phyloP scores from a whole-genome alignment of 1,140 invertebrate genomes.

The Globodera ellingtonae region DNA sequence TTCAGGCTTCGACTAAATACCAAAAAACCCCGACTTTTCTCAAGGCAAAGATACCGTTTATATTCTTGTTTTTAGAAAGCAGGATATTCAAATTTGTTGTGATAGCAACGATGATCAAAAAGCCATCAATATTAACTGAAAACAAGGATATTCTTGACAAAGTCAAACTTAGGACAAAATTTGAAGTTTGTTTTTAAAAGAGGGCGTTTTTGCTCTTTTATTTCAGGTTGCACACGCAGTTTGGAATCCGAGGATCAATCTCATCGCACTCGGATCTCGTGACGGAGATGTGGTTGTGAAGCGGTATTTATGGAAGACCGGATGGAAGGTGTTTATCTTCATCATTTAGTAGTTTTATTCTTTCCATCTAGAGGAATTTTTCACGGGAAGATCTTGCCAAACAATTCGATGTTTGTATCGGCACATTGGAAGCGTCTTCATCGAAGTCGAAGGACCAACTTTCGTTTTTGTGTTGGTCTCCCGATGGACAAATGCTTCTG shows the following conservation, averaged over 20 bases:
- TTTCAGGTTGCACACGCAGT: slow-evolving; percentile 17
- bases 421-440: neutral
- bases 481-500: slow-evolving; percentile 35
- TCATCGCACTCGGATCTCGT: slow-evolving; percentile 28
- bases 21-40: no score
- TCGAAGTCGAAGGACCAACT: neutral
- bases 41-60: no score
- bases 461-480: slow-evolving; percentile 25
- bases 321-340: slow-evolving; percentile 31
- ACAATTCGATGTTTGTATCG: slow-evolving; percentile 4
- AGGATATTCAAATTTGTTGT: no score
- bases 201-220: slow-evolving; percentile 4
- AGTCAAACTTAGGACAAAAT: slow-evolving; percentile 22
- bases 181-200: slow-evolving; percentile 6
- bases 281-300: slow-evolving; percentile 33
- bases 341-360: slow-evolving; percentile 5
- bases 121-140: neutral
- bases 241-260: slow-evolving; percentile 37
- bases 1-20: no score
- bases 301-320: slow-evolving; percentile 35
- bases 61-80: no score
- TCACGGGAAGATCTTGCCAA: slow-evolving; percentile 8
- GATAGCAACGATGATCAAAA: neutral
- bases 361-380: slow-evolving; percentile 25
- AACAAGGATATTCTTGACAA: slow-evolving; percentile 25